Percentiles rank a stretch among this genome's conserved stretches.
Evolutionary conservation across 2,888 invertebrate genomes (phyloP).

Genomic region (Criorhina ranunculi): DNA sequence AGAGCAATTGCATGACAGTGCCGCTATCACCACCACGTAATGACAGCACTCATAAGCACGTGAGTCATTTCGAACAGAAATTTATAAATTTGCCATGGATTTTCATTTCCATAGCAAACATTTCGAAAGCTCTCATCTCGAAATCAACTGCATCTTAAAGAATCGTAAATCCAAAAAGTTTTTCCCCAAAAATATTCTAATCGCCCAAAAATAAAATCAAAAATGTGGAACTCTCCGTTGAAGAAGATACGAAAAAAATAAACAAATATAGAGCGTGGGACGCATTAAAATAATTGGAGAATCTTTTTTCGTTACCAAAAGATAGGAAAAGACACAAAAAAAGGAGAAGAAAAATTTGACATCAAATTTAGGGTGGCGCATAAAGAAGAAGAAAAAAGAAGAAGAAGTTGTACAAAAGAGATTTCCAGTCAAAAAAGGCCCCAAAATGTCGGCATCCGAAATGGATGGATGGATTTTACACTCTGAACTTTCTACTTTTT

Average conservation of each 20-base stretch:
- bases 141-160: slow-evolving; percentile 34
- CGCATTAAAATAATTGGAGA: slow-evolving; percentile 69
- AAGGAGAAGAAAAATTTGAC: slow-evolving; percentile 49
- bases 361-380: slow-evolving; percentile 54
- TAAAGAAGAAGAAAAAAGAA: slow-evolving; percentile 22
- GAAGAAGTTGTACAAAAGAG: slow-evolving; percentile 22
- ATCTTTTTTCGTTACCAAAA: slow-evolving; percentile 42
- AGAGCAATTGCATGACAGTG: slow-evolving; percentile 42
- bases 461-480: slow-evolving; percentile 60
- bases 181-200: slow-evolving; percentile 36
- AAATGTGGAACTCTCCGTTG: slow-evolving; percentile 45
- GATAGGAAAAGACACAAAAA: slow-evolving; percentile 31
- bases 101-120: neutral
- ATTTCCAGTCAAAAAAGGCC: slow-evolving; percentile 67
- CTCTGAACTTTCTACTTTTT: slow-evolving; percentile 72
- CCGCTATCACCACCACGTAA: slow-evolving; percentile 21
- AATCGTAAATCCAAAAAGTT: slow-evolving; percentile 33
- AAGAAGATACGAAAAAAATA: slow-evolving; percentile 21
- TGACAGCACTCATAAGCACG: slow-evolving; percentile 39
- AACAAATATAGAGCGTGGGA: slow-evolving; percentile 76
- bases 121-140: neutral
- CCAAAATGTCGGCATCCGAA: slow-evolving; percentile 70
- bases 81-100: neutral
- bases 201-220: slow-evolving; percentile 48
- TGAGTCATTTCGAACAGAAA: slow-evolving; percentile 45